Conservation (phyloP, 2,113 vertebrate genomes). For the Epinephelus fuscoguttatus region DNA sequence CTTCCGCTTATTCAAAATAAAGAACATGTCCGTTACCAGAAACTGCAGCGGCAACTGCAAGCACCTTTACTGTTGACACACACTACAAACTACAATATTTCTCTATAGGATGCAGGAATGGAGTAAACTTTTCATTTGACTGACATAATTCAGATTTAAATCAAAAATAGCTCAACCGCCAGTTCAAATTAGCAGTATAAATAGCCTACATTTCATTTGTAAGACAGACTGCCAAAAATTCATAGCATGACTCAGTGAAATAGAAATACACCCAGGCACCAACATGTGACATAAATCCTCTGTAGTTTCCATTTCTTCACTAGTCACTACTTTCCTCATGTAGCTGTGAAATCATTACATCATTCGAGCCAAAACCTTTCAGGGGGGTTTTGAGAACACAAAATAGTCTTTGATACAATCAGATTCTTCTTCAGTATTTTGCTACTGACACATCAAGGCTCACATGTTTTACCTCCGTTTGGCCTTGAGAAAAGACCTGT, state of each 20-base stretch:
- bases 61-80: background rate
- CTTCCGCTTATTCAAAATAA: background rate
- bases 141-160: background rate
- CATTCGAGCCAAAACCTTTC: background rate
- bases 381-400: background rate
- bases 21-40: background rate
- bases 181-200: too few relatives aligned
- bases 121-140: background rate
- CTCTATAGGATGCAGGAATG: background rate
- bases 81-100: background rate
- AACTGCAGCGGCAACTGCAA: background rate
- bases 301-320: background rate
- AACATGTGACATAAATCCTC: background rate
- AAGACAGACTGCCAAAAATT: too few relatives aligned
- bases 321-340: background rate
- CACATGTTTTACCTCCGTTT: constrained; percentile 24
- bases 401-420: background rate
- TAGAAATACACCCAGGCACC: background rate
- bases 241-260: too few relatives aligned
- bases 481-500: constrained; percentile 22
- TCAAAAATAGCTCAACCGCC: too few relatives aligned
- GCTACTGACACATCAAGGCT: constrained; percentile 19
- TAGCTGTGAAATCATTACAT: constrained; percentile 6
- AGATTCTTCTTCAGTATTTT: constrained; percentile 1
- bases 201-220: too few relatives aligned